phyloP scores from a whole-genome alignment of 2,797 vertebrate species.

The Poeciliopsis paucimaculata region DNA sequence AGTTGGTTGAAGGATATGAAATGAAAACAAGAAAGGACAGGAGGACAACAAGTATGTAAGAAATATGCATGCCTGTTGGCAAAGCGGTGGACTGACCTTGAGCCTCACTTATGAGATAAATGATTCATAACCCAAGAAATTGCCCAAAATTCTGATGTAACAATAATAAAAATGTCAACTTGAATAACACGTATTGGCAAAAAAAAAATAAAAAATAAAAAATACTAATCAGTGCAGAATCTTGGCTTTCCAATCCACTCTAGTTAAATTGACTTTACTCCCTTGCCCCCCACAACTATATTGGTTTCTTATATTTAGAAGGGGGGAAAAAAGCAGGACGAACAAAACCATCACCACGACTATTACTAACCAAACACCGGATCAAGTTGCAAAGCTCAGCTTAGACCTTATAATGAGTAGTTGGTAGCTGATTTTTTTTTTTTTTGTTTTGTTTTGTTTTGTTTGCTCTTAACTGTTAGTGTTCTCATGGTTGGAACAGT shows the following conservation, averaged over 20 bases:
- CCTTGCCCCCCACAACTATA: background rate
- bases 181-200: background rate
- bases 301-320: background rate
- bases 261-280: background rate
- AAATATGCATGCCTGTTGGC: background rate
- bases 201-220: background rate
- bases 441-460: background rate
- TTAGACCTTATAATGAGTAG: slow-evolving; percentile 4
- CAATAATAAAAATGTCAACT: background rate
- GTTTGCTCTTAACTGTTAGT: background rate
- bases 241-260: background rate
- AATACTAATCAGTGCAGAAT: background rate
- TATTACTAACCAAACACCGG: background rate
- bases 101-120: background rate
- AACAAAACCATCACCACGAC: background rate
- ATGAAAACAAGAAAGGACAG: background rate
- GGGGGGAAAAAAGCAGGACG: background rate
- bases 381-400: background rate
- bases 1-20: background rate
- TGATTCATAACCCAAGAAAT: background rate
- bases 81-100: background rate
- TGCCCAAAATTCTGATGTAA: background rate
- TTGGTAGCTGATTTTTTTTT: background rate
- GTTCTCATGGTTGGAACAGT: slow-evolving; percentile 31
- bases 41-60: background rate